Percentiles rank a stretch among this genome's conserved stretches.
Conservation (phyloP, 1,140 invertebrate genomes). For the Leptopilina clavipes region DNA sequence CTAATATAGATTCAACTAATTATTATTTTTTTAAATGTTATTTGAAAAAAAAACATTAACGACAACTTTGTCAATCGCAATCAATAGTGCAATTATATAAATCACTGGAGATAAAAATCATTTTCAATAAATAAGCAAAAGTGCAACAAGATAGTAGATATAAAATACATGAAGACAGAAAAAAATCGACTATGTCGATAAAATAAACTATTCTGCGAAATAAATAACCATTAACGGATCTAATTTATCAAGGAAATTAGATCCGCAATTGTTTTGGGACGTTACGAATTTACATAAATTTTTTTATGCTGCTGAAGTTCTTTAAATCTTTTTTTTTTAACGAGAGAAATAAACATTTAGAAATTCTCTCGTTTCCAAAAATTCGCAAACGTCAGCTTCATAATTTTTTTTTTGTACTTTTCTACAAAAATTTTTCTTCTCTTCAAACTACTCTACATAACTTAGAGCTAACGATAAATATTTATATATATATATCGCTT, state of each 20-base stretch:
- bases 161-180: conserved; percentile 57
- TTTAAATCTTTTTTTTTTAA: no score
- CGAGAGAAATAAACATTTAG: no score
- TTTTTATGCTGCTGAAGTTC: no score
- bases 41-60: conserved; percentile 65
- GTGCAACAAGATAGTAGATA: conserved; percentile 70
- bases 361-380: not conserved
- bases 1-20: conserved; percentile 68
- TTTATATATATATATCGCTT: conserved; percentile 23
- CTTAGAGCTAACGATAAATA: conserved; percentile 54
- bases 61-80: conserved; percentile 63
- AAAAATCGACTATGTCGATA: conserved; percentile 40
- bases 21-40: conserved; percentile 29
- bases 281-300: conserved; percentile 54
- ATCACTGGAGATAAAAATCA: conserved; percentile 57
- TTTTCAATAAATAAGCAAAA: conserved; percentile 71
- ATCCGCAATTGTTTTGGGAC: conserved; percentile 41
- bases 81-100: conserved; percentile 64
- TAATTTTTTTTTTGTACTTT: conserved; percentile 67
- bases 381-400: not conserved
- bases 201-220: conserved; percentile 52
- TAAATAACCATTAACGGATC: conserved; percentile 58
- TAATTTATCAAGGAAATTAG: not conserved
- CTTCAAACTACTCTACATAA: conserved; percentile 49
- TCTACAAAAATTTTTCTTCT: conserved; percentile 56